Base-by-base conservation (phyloP, 2,113 vertebrate genomes). In the Cygnus atratus region DNA sequence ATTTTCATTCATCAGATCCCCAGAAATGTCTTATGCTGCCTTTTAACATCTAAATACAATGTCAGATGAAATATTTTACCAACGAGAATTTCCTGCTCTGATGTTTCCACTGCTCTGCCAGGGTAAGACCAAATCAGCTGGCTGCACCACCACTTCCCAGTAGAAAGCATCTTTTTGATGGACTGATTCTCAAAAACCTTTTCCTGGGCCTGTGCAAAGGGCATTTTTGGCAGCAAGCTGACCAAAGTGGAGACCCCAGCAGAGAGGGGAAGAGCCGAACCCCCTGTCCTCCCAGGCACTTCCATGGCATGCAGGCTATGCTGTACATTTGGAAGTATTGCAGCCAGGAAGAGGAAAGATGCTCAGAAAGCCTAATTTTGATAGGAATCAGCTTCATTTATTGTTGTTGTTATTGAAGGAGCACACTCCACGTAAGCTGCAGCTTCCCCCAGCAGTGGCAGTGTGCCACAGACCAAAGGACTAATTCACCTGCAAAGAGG, bases 181-280 rank as follows among this genome's bases (percentile, higher is more conserved):
- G 37, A 72, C 41, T 82, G 35, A 17, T 48, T 21, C 28, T n/a
- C 16, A 55, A 85, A n/a, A 13, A 2, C 10, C 22, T 44, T 61
- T 58, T 43, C 39, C 26, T 4, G 9, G n/a, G 10, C 21, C 54
- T 24, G 7, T 55, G 31, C 44, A 37, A 54, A 3, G 35, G 28
- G 24, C 33, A 46, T 46, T 54, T 74, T 63, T 50, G 3, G 2
- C 43, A 58, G 41, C 17, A 58, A 71, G 12, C 18, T 41, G 44
- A 33, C 18, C 0, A 0, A 26, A 57, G 61, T 46, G 84, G 31
- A 28, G 7, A 4, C 26, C 21, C 13, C 4, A 10, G 68, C 31
- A 68, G 66, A 68, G 21, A 68, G 1, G 31, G 0, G 0, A 35
- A n/a, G 4, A 5, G 21, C 6, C 24, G 48, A 33, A 66, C 1